Evolutionary conservation across 2,113 vertebrate species (phyloP), one percentile per base, ranked within the genome.

Genomic region (Nymphicus hollandicus): DNA sequence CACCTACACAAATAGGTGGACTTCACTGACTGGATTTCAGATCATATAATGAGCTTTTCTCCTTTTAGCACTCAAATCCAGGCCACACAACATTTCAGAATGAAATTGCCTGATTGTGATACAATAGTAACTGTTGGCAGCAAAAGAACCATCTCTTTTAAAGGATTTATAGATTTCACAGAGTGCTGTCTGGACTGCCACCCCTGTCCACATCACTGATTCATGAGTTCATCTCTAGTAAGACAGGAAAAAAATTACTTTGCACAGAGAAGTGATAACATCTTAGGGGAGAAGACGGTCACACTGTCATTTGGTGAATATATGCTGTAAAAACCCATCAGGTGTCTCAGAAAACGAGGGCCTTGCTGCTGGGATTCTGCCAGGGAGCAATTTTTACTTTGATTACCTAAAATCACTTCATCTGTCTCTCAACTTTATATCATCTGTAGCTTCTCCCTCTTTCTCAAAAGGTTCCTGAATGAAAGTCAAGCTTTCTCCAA

Each of bases 231-330:
- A 96, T 97, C 97, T 97, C 93, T 91, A 71, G 37, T 78, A 95
- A 96, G 95, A 96, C 95, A 97, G 96, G 58, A 74, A 87, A 81
- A 96, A 95, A 98, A 98, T 98, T 96, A 93, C 94, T 97, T 97
- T 97, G 95, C 95, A 95, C 61, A 89, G 78, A 97, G 91, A 95
- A 96, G 88, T 89, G 95, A 97, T 97, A 98, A 95, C 88, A 95
- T 97, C 89, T 94, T 91, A 52, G 71, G 64, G 66, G 79, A 97
- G 85, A 97, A 95, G 90, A 96, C 96, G 96, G 96, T 95, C 93
- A 97, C 41, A 13, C 55, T 94, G 89, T 93, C 86, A 80, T 86
- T 87, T 60, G 94, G 65, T 74, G 92, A 96, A 90, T 97, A 97
- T 95, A 88, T 1, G 6, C 71, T 88, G 55, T 89, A 96, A 97